phyloP scores from a whole-genome alignment of 2,888 invertebrate species.

The Macrosoma leucophasiata region DNA sequence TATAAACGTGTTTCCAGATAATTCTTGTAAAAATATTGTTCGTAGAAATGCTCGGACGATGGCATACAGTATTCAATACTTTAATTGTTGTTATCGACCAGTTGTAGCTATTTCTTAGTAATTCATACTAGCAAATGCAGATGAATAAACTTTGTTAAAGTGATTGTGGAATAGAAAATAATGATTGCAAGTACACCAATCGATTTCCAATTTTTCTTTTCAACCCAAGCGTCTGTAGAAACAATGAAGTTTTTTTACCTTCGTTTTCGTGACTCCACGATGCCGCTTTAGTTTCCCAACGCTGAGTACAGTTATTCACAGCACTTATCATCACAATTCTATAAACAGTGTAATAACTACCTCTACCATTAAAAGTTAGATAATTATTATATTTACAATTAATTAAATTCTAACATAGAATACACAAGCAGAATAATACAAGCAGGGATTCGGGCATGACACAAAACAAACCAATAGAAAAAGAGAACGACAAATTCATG shows the following conservation, averaged over 20 bases:
- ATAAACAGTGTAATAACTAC: slow-evolving; percentile 50
- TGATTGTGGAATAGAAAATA: too few relatives aligned
- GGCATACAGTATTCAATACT: too few relatives aligned
- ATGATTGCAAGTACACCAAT: slow-evolving; percentile 28
- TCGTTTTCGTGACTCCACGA: slow-evolving; percentile 77
- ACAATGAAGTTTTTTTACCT: slow-evolving; percentile 70
- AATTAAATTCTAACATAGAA: slow-evolving; percentile 49
- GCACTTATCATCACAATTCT: slow-evolving; percentile 74
- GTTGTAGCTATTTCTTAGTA: too few relatives aligned
- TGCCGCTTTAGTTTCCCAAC: slow-evolving; percentile 74
- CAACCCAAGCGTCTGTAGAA: slow-evolving; percentile 46
- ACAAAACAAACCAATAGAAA: slow-evolving; percentile 72
- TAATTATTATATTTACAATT: slow-evolving; percentile 40
- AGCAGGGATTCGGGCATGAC: slow-evolving; percentile 66
- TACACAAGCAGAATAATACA: slow-evolving; percentile 60
- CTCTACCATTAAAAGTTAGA: slow-evolving; percentile 58
- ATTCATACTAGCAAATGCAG: too few relatives aligned
- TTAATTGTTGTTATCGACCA: too few relatives aligned
- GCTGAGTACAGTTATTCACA: slow-evolving; percentile 72
- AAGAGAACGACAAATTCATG: slow-evolving; percentile 53
- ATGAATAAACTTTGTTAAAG: too few relatives aligned
- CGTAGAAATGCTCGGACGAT: too few relatives aligned
- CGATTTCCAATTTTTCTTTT: slow-evolving; percentile 43
- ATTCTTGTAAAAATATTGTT: too few relatives aligned
- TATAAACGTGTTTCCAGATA: too few relatives aligned